phyloP scores from a whole-genome alignment of 2,797 vertebrate species.

The Tympanoctomys barrerae region DNA sequence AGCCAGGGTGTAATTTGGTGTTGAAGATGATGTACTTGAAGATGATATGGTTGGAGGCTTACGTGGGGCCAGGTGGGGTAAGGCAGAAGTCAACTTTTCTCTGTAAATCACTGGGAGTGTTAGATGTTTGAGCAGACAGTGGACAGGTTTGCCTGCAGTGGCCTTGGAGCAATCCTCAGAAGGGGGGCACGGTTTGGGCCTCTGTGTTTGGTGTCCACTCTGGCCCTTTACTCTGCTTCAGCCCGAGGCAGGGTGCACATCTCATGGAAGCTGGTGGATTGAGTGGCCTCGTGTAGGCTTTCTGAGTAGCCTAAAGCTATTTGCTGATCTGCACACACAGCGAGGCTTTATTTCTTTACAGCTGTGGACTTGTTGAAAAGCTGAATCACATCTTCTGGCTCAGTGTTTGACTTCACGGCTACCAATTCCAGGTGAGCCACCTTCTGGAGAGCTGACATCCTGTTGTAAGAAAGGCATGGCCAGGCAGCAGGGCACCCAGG shows the following conservation, averaged over 20 bases:
- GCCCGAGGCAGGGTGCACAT: not conserved
- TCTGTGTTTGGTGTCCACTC: not conserved
- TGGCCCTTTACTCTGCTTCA: not conserved
- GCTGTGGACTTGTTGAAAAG: conserved; percentile 38
- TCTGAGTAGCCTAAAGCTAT: not conserved
- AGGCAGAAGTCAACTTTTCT: not conserved
- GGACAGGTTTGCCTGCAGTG: not conserved
- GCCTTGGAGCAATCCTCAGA: not conserved
- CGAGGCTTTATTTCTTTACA: conserved; percentile 6
- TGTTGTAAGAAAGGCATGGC: not conserved
- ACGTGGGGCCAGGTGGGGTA: not conserved
- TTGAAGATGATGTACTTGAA: not conserved
- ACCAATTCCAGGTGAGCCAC: not conserved
- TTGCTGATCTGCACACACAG: not conserved
- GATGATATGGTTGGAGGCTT: not conserved
- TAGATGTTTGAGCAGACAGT: not conserved
- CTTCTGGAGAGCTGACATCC: not conserved
- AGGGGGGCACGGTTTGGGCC: not conserved
- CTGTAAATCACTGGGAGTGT: not conserved
- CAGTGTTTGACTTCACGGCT: conserved; percentile 56
- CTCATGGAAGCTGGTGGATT: not conserved
- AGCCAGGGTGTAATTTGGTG: conserved; percentile 27
- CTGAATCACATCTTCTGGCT: conserved; percentile 61
- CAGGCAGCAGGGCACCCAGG: not conserved
- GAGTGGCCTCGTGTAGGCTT: not conserved